These are phyloP conservation scores for Rhegmatorhina hoffmannsi DNA, from an alignment of 2,113 vertebrate genomes.

Conservation along the genomic window DNA sequence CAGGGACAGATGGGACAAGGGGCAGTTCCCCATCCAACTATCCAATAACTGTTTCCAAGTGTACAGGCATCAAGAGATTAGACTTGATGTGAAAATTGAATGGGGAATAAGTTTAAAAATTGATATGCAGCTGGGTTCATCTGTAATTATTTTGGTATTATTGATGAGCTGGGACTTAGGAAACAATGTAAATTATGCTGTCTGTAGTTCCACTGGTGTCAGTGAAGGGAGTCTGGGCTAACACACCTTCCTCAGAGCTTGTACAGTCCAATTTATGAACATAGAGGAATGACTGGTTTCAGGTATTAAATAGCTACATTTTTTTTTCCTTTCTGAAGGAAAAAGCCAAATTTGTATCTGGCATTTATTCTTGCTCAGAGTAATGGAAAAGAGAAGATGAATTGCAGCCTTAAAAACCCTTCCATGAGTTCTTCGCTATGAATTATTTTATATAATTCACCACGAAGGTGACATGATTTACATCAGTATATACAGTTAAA, in stretches of 20 bases:
- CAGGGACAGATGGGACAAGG: background rate
- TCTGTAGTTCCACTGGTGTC: background rate
- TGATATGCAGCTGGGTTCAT: background rate
- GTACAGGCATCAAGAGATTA: background rate
- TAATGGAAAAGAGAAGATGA: slow-evolving; percentile 67
- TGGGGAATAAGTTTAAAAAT: background rate
- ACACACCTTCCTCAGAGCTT: background rate
- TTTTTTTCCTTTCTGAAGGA: slow-evolving; percentile 4
- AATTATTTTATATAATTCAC: slow-evolving; percentile 61
- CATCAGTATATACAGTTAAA: slow-evolving; percentile 56
- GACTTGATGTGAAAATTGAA: background rate
- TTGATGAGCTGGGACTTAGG: background rate
- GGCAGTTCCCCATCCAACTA: background rate
- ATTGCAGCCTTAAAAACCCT: slow-evolving; percentile 46
- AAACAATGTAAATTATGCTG: background rate
- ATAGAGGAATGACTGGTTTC: background rate
- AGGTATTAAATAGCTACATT: slow-evolving; percentile 7
- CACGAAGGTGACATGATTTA: slow-evolving; percentile 64
- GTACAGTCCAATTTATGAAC: background rate
- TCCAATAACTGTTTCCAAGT: rapidly evolving
- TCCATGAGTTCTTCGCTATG: slow-evolving; percentile 9
- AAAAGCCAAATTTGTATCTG: slow-evolving; percentile 32
- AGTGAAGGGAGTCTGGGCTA: background rate
- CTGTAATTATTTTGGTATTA: background rate
- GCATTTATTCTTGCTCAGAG: slow-evolving; percentile 45